These are phyloP conservation scores for Benthosema pterotum DNA, from an alignment of 2,797 vertebrate genomes.

Conservation along the genomic window DNA sequence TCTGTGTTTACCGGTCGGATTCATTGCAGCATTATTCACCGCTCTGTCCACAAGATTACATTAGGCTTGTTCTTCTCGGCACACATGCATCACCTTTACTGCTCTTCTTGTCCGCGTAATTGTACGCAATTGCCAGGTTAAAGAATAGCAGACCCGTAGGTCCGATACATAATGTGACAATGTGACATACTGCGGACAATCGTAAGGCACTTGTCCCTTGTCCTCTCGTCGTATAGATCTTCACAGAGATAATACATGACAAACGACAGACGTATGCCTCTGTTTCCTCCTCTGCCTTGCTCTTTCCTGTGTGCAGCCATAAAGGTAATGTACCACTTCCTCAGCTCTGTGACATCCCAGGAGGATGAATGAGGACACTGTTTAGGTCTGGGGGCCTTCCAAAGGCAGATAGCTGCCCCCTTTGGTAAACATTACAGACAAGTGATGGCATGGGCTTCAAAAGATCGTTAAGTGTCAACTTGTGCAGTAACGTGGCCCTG, in stretches of 20 bases:
- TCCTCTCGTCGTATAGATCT: conserved; percentile 20
- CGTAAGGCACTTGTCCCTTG: conserved; percentile 14
- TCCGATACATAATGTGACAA: conserved; percentile 35
- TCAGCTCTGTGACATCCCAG: not conserved
- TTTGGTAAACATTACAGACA: conserved; percentile 53
- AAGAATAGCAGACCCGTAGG: conserved; percentile 48
- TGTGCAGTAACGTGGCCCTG: conserved; percentile 55
- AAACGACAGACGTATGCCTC: conserved; percentile 2
- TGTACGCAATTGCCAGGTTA: conserved; percentile 28
- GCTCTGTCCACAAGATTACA: conserved; percentile 65
- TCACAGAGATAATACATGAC: conserved; percentile 1
- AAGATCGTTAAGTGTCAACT: conserved; percentile 50
- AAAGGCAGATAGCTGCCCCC: conserved; percentile 32
- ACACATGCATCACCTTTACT: conserved; percentile 65
- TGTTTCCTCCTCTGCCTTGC: conserved; percentile 5
- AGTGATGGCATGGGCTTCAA: conserved; percentile 42
- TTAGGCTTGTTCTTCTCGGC: conserved; percentile 62
- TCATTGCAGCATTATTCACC: conserved; percentile 71
- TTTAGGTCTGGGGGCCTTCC: conserved; percentile 16
- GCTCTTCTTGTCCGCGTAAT: conserved; percentile 50
- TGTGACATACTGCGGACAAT: conserved; percentile 34
- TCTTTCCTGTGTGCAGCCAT: not conserved
- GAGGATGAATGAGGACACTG: conserved; percentile 15
- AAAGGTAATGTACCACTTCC: conserved; percentile 17
- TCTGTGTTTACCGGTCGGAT: conserved; percentile 48